A percentile compares a stretch with the other conserved stretches of the same genome.
Evolutionary conservation across 2,797 vertebrate species (phyloP).

Genomic region (Phataginus tetradactyla): DNA sequence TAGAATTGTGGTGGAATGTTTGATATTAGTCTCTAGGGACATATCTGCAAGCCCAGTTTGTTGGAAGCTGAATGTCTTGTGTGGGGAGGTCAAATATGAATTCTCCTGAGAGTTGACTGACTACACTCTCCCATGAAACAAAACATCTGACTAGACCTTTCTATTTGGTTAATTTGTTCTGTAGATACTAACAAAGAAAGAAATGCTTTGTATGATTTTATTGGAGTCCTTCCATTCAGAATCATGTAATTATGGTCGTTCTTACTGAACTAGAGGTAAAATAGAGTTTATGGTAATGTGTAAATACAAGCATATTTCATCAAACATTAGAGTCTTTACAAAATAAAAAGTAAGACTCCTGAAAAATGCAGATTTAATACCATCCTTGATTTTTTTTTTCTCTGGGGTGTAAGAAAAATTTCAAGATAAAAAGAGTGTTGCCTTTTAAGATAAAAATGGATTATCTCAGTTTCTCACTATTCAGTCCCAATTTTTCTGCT

Average conservation of each 20-base stretch:
- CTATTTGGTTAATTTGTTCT: constrained; percentile 69
- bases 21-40: constrained; percentile 84
- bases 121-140: constrained; percentile 82
- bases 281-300: not conserved
- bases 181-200: constrained; percentile 46
- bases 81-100: constrained; percentile 82
- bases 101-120: constrained; percentile 81
- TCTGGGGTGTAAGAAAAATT: not conserved
- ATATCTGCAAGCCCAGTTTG: constrained; percentile 80
- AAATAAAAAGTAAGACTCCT: not conserved
- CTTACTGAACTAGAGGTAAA: constrained; percentile 59
- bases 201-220: constrained; percentile 31
- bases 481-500: not conserved
- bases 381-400: not conserved
- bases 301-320: not conserved
- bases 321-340: not conserved
- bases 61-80: constrained; percentile 81
- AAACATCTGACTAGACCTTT: constrained; percentile 83
- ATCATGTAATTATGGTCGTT: constrained; percentile 48
- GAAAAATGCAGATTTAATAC: not conserved
- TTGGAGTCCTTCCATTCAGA: constrained; percentile 62
- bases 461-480: not conserved
- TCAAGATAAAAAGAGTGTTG: not conserved
- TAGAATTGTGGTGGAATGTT: constrained; percentile 81
- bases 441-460: not conserved